Base-by-base conservation (phyloP, 2,888 invertebrate species). In the Thumatha senex region DNA sequence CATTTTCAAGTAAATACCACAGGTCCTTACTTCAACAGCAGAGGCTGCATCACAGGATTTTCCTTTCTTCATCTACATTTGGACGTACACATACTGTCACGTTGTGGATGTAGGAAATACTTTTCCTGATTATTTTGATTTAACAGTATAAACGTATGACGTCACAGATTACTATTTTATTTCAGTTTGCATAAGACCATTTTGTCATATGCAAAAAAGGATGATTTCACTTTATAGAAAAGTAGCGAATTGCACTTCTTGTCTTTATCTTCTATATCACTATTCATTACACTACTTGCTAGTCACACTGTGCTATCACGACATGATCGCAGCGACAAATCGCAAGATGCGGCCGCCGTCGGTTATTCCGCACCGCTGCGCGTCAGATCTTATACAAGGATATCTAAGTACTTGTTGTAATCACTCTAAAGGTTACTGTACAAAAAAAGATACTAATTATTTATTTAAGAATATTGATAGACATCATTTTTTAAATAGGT, bases 311-410 rank as follows among this genome's bases (percentile, higher is more conserved):
- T 62, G 56, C 70, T 77, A 78, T 81, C 78, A 64, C 70, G 71
- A 77, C 76, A 77, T 66, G 78, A 82, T 82, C 76, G 74, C 73
- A 68, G 72, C 76, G 81, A 83, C 83, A 84, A 86, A 85, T 83
- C 76, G 85, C 78, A 67, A 74, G 65, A 65, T 70, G 75, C 69
- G 70, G 57, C 54, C 62, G 57, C 47, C 56, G 67, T 58, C 58
- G 45, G 68, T 70, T 67, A 70, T 78, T 80, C 76, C 73, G 74
- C 78, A 61, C 70, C 74, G 71, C 51, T 78, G 84, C 72, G 57
- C 63, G 71, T 67, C 67, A 46, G 58, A 63, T 63, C 67, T 64
- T 63, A 67, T 67, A 49, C 58, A 46, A 54, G 61, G 58, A 64
- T 76, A 63, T 66, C 74, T 75, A 70, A 69, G 68, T 69, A 75